Conservation (phyloP, 2,113 vertebrate species). For the Scophthalmus maximus region DNA sequence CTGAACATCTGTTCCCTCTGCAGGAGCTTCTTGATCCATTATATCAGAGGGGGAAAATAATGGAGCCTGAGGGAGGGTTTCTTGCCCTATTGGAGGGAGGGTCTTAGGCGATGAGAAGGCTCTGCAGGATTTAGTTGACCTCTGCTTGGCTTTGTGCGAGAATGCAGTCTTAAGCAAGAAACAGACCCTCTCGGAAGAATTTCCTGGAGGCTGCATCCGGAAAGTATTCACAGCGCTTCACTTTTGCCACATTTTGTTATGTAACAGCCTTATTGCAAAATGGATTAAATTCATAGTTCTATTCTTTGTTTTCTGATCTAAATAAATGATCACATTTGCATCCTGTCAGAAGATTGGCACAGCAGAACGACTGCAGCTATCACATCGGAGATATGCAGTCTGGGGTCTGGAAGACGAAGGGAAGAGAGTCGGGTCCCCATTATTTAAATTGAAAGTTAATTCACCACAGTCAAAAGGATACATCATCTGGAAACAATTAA, state of each 20-base stretch:
- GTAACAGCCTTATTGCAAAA: no score
- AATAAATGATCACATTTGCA: not conserved
- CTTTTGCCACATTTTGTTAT: no score
- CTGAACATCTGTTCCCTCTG: constrained; percentile 64
- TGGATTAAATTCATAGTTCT: no score
- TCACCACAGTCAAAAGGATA: not conserved
- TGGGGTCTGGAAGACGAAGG: not conserved
- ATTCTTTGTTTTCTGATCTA: no score
- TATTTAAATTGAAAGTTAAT: not conserved
- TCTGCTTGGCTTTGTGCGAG: constrained; percentile 21
- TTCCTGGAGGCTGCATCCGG: constrained; percentile 18
- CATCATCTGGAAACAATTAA: not conserved
- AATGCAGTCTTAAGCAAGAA: constrained; percentile 40
- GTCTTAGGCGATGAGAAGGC: constrained; percentile 32
- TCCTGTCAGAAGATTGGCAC: not conserved
- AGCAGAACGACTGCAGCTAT: not conserved
- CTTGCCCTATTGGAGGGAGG: constrained; percentile 12
- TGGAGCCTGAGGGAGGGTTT: constrained; percentile 54
- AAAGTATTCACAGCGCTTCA: no score
- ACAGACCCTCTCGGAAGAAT: constrained; percentile 19
- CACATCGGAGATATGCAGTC: not conserved
- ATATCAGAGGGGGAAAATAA: constrained; percentile 60
- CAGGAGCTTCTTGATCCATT: constrained; percentile 64
- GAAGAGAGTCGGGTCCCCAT: not conserved
- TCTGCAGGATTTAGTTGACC: constrained; percentile 52